Evolutionary conservation across 1,140 invertebrate species (phyloP).

Genomic region (Solen grandis): DNA sequence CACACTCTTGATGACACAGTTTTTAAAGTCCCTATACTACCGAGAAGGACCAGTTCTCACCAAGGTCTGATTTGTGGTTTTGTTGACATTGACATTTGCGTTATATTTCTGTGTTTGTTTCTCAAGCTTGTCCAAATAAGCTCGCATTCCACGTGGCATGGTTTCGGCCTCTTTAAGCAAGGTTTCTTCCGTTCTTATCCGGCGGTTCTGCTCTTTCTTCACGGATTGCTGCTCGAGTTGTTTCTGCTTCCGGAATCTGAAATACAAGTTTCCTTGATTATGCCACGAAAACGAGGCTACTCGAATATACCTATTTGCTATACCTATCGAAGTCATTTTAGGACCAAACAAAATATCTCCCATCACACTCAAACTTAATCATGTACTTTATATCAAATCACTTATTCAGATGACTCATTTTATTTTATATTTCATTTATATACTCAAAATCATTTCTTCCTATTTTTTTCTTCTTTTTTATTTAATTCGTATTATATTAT

Average conservation of each 20-base stretch:
- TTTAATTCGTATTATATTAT: too few species aligned
- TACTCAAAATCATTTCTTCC: too few species aligned
- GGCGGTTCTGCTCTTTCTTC: slow-evolving; percentile 14
- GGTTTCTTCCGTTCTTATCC: not conserved
- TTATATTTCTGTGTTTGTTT: slow-evolving; percentile 25
- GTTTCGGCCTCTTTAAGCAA: slow-evolving; percentile 7
- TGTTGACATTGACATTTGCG: not conserved
- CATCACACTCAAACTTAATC: not conserved
- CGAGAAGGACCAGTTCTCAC: too few species aligned
- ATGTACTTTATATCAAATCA: not conserved
- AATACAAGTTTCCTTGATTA: not conserved
- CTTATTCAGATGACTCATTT: not conserved
- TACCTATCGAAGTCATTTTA: not conserved
- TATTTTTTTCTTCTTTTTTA: too few species aligned
- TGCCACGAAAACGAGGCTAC: not conserved
- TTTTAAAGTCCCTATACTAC: too few species aligned
- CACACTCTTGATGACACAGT: too few species aligned
- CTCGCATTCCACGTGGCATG: slow-evolving; percentile 12
- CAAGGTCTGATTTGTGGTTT: too few species aligned
- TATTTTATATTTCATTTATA: not conserved
- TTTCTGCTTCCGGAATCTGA: slow-evolving; percentile 20
- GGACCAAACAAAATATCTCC: not conserved
- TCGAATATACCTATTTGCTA: not conserved
- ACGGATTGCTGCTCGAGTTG: slow-evolving; percentile 12
- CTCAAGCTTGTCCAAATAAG: slow-evolving; percentile 13